Base-by-base conservation (phyloP, 2,113 vertebrate species). In the Callospermophilus lateralis region DNA sequence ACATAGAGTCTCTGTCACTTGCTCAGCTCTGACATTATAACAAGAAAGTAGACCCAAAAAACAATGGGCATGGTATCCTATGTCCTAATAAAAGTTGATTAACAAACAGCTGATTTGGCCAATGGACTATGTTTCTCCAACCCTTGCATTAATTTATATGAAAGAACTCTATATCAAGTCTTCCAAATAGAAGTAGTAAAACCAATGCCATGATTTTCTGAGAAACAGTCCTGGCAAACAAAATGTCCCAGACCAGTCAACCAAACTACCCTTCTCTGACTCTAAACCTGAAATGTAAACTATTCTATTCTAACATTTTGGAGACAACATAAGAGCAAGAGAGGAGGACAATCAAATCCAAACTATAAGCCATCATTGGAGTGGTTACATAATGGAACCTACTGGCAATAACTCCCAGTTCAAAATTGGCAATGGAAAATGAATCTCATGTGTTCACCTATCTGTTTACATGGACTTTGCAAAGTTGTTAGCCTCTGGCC, bases 31-130 rank as follows among this genome's bases (percentile, higher is more conserved):
- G 15, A 6, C n/a, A 55, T 0, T 68, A 4, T 84, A 42, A n/a
- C 6, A 83, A 74, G 28, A 93, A 58, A 67, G 32, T 37, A 68
- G 26, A 3, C 70, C 67, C 11, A 61, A 39, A 63, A 53, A 63
- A 45, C 9, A 67, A 26, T 58, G 37, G 13, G 8, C 12, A 5
- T 30, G 22, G 10, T 8, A 9, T 30, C 0, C 0, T 39, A 20
- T 78, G 6, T 79, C 45, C 39, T 70, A 93, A 42, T n/a, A 90
- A n/a, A 84, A 87, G 26, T n/a, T 86, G 42, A n/a, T 48, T 94
- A 51, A 48, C 3, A 73, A 55, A 87, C 24, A 58, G 65, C 9
- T 61, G 8, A 73, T 32, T 16, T 84, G 6, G 24, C 12, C 55
- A 85, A 0, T 68, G 6, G 6, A 2, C 6, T 76, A 4, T 11